phyloP scores from a whole-genome alignment of 2,888 invertebrate species.

The Drosophila infuscata region DNA sequence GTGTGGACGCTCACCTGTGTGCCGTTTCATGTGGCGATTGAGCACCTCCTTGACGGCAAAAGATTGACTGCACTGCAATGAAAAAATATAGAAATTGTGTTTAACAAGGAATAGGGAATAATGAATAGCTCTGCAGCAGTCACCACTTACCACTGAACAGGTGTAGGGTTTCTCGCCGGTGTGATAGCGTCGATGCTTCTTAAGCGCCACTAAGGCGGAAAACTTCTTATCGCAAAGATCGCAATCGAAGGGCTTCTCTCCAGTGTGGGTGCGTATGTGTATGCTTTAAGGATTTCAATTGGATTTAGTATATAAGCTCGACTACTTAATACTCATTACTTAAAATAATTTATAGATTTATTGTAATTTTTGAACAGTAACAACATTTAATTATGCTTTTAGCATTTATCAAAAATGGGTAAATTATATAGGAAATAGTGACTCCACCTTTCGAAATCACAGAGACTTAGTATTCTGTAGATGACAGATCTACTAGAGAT shows the following conservation, averaged over 20 bases:
- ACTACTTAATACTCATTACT: background rate
- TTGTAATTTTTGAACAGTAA: background rate
- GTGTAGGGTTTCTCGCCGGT: conserved; percentile 89
- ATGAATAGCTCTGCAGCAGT: background rate
- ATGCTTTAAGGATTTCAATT: conserved; percentile 83
- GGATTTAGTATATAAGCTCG: background rate
- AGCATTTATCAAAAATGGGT: background rate
- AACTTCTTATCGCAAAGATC: conserved; percentile 90
- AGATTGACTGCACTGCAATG: conserved; percentile 89
- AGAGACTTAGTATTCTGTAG: background rate
- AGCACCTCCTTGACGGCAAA: conserved; percentile 94
- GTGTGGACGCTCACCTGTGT: conserved; percentile 85
- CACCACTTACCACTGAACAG: conserved; percentile 87
- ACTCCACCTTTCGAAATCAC: background rate
- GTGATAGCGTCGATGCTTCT: conserved; percentile 89
- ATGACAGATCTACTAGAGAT: background rate
- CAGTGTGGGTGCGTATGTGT: conserved; percentile 89
- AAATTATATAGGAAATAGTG: too few species aligned
- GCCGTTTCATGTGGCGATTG: conserved; percentile 90
- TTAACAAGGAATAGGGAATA: background rate
- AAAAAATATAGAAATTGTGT: conserved; percentile 6
- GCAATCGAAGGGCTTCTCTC: conserved; percentile 89
- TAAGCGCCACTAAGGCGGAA: conserved; percentile 90
- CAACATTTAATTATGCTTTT: background rate
- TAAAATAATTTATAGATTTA: background rate